Evolutionary conservation across 2,797 vertebrate species (phyloP), one percentile per base, ranked within the genome.

Genomic region (Neostethus bicornis): DNA sequence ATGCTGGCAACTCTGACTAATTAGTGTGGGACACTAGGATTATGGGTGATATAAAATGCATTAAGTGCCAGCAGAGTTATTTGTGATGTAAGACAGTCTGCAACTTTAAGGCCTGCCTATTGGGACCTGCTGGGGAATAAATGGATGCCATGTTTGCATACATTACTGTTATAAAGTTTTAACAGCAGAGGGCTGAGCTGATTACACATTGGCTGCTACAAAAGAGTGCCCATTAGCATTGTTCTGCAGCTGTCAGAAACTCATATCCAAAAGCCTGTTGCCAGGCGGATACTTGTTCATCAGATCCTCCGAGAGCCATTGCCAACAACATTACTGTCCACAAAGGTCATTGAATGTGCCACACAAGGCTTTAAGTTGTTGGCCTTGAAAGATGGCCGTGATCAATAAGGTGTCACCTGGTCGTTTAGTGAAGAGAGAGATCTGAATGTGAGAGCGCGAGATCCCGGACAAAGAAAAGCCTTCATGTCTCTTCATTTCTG

Each of bases 41-140:
- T 91, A 90, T 87, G 84, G 90, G 87, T 85, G 84, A 89, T 89
- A 84, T 87, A 86, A 90, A 91, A 91, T 83, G 79, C 83, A 90
- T 89, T 89, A 87, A 80, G 80, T 81, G 74, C 77, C 78, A 65
- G 75, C 73, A 45, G 83, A 79, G 78, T 89, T 76, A 86, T 89
- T 91, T 88, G 84, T 85, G 85, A 91, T 82, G 86, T 85, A 86
- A 87, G 87, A 85, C 81, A 84, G 78, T 90, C 77, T 86, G 83
- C 81, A 83, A 79, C 89, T 90, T 90, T 89, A 90, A 88, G 89
- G 83, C 84, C 75, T 83, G 87, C 67, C 87, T 87, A 68, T 85
- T 86, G 90, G 89, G 88, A 90, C 82, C 66, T 74, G 55, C 64
- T 79, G 81, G 80, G 77, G 79, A 91, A 89, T 87, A 86, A 91